Evolutionary conservation across 2,888 invertebrate genomes (phyloP), one percentile per base, ranked within the genome.

Genomic region (Zygothrica quintamaculata): DNA sequence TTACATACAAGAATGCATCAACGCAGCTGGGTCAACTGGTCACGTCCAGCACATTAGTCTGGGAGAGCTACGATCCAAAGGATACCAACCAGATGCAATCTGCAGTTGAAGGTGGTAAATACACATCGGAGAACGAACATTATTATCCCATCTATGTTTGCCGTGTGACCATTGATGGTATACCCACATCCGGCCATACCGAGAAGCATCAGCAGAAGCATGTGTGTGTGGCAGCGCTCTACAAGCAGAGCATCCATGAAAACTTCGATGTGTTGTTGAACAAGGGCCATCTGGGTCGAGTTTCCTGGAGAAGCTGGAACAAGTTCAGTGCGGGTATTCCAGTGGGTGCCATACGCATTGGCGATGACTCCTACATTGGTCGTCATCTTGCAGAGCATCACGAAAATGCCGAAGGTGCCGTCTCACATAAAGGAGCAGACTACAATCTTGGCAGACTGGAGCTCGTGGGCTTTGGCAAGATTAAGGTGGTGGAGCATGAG

Each of bases 21-120:
- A 88, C 90, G 26, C 66, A 74, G 52, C 57, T 93, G 62, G 93
- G 94, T 64, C 96, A 96, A 90, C 92, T 94, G 55, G 92, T 95
- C 51, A 96, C 96, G 3, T 97, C 96, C 5, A 95, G 95, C 84
- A 95, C 96, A 0, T 92, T 96, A 48, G 93, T 93, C 87, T 97
- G 96, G 96, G 92, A 94, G 48, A 93, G 93, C 0, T 91, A 91
- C 44, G 89, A 89, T 55, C 81, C 87, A 0, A 91, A 89, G 65
- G 92, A 92, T 70, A 88, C 91, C 12, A 91, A 92, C 16, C 92
- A 93, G 71, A 92, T 94, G 50, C 92, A 93, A 65, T 93, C 93
- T 79, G 94, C 95, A 47, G 95, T 96, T 16, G 92, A 94, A 36
- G 96, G 95, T 72, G 93, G 93, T 77, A 90, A 90, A 57, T 91